phyloP scores from a whole-genome alignment of 2,888 invertebrate genomes.

The Ceriagrion tenellum region DNA sequence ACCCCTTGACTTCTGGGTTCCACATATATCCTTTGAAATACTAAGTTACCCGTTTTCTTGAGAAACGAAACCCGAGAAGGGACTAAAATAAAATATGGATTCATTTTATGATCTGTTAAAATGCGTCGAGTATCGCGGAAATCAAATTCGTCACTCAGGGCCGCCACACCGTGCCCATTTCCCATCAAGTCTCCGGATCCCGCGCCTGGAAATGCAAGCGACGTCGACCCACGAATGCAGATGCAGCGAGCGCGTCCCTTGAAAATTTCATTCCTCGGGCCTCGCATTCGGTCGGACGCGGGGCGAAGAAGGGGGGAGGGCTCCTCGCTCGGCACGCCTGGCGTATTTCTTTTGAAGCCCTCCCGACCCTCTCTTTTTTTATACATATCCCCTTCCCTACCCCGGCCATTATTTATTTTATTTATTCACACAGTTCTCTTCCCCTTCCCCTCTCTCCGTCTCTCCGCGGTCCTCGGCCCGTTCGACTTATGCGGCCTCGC shows the following conservation, averaged over 20 bases:
- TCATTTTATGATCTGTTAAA: too few relatives aligned
- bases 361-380: neutral
- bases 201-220: too few relatives aligned
- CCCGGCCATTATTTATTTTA: constrained; percentile 14
- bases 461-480: neutral
- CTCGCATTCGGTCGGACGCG: neutral
- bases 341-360: neutral
- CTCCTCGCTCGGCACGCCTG: neutral
- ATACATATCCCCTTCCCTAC: neutral
- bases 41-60: too few relatives aligned
- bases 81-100: too few relatives aligned
- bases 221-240: neutral
- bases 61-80: too few relatives aligned
- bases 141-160: too few relatives aligned
- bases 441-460: neutral
- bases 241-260: neutral
- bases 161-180: too few relatives aligned
- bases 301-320: neutral
- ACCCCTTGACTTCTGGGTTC: too few relatives aligned
- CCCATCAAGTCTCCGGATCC: neutral
- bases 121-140: too few relatives aligned
- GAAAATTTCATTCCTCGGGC: neutral
- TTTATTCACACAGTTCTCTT: neutral
- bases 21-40: too few relatives aligned
- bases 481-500: neutral